Conservation (phyloP, 2,888 invertebrate genomes). For the Lobophora halterata region DNA sequence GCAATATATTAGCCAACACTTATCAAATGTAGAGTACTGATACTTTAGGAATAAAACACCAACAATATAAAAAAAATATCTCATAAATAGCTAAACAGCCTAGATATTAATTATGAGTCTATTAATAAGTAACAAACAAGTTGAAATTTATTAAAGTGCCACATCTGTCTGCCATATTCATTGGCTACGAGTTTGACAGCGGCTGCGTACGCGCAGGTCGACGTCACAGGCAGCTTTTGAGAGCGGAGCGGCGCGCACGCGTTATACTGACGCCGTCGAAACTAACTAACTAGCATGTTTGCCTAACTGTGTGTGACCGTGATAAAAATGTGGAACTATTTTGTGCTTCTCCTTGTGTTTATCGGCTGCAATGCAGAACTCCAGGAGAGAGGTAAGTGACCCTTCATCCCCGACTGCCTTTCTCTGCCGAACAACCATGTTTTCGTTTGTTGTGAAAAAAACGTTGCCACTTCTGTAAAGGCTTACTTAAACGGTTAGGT, state of each 20-base stretch:
- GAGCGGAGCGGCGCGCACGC: constrained; percentile 52
- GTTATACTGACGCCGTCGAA: constrained; percentile 26
- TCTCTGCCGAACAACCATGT: constrained; percentile 10
- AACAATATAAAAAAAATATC: too few species aligned
- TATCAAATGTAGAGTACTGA: too few species aligned
- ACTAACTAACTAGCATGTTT: constrained; percentile 16
- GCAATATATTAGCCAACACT: too few species aligned
- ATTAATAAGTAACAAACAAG: too few species aligned
- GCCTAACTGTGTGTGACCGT: constrained; percentile 46
- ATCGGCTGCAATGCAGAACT: constrained; percentile 49
- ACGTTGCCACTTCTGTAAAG: not conserved
- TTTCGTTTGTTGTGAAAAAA: not conserved
- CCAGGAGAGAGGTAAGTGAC: constrained; percentile 66
- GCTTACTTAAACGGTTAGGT: too few species aligned
- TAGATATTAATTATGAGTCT: too few species aligned
- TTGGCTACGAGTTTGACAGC: constrained; percentile 27
- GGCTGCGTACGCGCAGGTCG: constrained; percentile 41
- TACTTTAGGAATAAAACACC: too few species aligned
- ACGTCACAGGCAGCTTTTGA: constrained; percentile 44
- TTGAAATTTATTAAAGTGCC: too few species aligned
- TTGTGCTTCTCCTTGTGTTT: constrained; percentile 38
- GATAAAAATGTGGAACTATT: constrained; percentile 57
- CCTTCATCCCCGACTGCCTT: constrained; percentile 1
- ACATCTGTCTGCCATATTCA: constrained; percentile 34
- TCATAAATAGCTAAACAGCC: too few species aligned